Evolutionary conservation across 2,888 invertebrate genomes (phyloP), one percentile per base, ranked within the genome.

Genomic region (Adineta ricciae): DNA sequence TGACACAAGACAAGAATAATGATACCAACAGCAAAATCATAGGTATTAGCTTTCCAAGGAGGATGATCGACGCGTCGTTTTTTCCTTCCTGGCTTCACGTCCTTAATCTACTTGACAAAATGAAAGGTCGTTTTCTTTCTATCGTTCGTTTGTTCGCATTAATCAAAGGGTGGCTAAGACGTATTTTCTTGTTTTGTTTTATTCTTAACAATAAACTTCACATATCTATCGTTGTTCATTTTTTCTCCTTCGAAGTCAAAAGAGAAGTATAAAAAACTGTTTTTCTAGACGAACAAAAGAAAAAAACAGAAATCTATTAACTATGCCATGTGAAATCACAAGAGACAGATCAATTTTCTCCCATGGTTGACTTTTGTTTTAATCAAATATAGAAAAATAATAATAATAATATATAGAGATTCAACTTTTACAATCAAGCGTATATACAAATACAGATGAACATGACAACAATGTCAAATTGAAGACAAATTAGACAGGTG

Each of bases 221-320:
- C 64, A 64, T 64, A 64, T 64, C 5, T 32, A 64, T 36, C 32
- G 1, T 64, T 64, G 64, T 64, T 64, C 64, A 64, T 64, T 64
- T 36, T n/a, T 11, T 27, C 32, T 27, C 16, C 32, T 64, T 32
- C 27, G 11, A 14, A 4, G 32, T 64, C 32, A 64, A 64, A 32
- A 64, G 64, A 64, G 64, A 64, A 64, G 32, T 64, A 32, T 64
- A 64, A 64, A 64, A 64, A 64, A 64, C 64, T 64, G 64, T 64
- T 64, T 64, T 19, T 36, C 32, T 64, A 36, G 16, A 64, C 2
- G 64, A 36, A 64, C 64, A 64, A 36, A 32, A 64, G 32, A 64
- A 9, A 64, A 32, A n/a, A 19, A 64, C 19, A 64, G 27, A 64
- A 14, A 64, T 64, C 64, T 27, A 64, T 27, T 64, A 64, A 46